phyloP scores from a whole-genome alignment of 2,888 invertebrate species.

The Tipula helvola region DNA sequence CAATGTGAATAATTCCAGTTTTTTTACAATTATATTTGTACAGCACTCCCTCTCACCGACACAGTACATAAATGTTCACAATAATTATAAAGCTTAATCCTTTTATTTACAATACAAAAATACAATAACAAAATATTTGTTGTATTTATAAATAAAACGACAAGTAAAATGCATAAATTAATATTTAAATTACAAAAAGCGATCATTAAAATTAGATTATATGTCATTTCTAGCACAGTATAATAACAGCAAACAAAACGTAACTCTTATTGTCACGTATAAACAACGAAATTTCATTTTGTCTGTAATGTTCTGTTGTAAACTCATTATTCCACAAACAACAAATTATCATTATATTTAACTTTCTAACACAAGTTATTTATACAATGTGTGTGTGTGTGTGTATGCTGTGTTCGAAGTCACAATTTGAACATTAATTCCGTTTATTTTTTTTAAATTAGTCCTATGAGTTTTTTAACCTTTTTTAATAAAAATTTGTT shows the following conservation, averaged over 20 bases:
- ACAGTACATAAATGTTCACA: background rate
- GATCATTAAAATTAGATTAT: conserved; percentile 4
- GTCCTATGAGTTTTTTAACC: background rate
- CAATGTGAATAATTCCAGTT: background rate
- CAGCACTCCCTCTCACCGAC: background rate
- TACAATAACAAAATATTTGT: background rate
- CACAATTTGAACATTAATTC: background rate
- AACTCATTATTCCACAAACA: background rate
- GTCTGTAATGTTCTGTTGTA: background rate
- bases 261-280: background rate
- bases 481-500: background rate
- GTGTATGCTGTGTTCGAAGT: background rate
- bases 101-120: background rate
- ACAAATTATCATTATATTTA: background rate
- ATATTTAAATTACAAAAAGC: conserved; percentile 4
- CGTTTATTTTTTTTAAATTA: background rate
- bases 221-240: background rate
- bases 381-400: background rate
- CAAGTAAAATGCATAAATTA: background rate
- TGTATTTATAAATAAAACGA: background rate
- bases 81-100: background rate
- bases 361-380: background rate
- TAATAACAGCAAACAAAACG: background rate
- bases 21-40: background rate
- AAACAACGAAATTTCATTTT: background rate